Evolutionary conservation across 1,140 invertebrate species (phyloP).

Genomic region (Drosophila erecta): DNA sequence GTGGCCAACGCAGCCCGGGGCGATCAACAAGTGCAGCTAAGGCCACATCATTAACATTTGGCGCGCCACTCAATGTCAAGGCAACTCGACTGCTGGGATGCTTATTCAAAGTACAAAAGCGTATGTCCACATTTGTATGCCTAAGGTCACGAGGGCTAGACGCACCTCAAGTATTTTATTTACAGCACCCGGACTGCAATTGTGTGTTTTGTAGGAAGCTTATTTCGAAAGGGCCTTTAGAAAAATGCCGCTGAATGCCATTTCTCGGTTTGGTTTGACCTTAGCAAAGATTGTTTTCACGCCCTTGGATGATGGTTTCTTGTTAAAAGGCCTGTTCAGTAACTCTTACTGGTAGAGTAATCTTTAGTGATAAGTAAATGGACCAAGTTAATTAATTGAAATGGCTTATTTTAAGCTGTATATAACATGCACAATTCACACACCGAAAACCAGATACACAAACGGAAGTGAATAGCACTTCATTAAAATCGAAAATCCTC

Average conservation of each 20-base stretch:
- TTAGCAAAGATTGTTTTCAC: background rate
- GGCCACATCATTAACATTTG: slow-evolving; percentile 77
- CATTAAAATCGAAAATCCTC: background rate
- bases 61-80: slow-evolving; percentile 60
- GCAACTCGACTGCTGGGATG: slow-evolving; percentile 24
- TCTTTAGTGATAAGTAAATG: too few relatives aligned
- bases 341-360: too few relatives aligned
- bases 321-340: too few relatives aligned
- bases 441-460: background rate
- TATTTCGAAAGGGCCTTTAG: slow-evolving; percentile 15
- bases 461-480: background rate
- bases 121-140: slow-evolving; percentile 11
- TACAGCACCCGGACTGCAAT: slow-evolving; percentile 3
- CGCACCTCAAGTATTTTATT: slow-evolving; percentile 20
- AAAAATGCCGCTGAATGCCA: background rate
- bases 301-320: too few relatives aligned
- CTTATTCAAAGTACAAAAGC: background rate
- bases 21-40: slow-evolving; percentile 75
- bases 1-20: slow-evolving; percentile 1
- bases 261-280: background rate
- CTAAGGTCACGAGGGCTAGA: slow-evolving; percentile 42
- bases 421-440: background rate
- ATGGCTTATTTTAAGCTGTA: background rate
- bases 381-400: too few relatives aligned
- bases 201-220: background rate